Percentiles rank a stretch among this genome's conserved stretches.
phyloP scores from a whole-genome alignment of 1,140 invertebrate species.

The Drosophila kanapiae region DNA sequence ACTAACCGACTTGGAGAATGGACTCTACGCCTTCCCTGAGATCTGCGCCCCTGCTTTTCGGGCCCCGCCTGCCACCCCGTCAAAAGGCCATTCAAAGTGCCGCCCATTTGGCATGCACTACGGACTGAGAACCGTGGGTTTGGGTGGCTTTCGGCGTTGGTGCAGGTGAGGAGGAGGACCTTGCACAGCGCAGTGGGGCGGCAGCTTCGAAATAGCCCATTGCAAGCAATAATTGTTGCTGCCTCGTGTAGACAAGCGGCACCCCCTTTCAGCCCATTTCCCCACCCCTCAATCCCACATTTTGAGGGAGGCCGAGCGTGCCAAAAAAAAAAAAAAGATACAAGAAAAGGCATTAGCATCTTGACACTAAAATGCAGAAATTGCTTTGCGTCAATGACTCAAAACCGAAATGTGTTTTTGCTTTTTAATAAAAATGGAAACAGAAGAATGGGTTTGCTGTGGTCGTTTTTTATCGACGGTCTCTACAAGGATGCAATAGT shows the following conservation, averaged over 20 bases:
- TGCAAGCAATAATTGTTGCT: conserved; percentile 80
- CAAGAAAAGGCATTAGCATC: conserved; percentile 51
- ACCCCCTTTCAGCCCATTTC: not conserved
- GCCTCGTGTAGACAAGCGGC: conserved; percentile 42
- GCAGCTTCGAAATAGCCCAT: conserved; percentile 73
- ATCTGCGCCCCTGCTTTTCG: conserved; percentile 12
- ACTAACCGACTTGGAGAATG: conserved; percentile 37
- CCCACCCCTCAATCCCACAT: not conserved
- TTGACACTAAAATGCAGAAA: conserved; percentile 82
- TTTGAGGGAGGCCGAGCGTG: conserved; percentile 47
- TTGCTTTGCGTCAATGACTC: conserved; percentile 83
- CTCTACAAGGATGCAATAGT: not conserved
- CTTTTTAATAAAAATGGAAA: conserved; percentile 38
- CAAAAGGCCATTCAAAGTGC: conserved; percentile 49
- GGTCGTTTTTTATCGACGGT: not conserved
- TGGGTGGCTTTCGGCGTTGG: conserved; percentile 24
- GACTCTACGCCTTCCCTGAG: conserved; percentile 23
- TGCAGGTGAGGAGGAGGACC: conserved; percentile 41
- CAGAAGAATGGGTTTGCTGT: conserved; percentile 33
- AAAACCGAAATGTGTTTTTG: conserved; percentile 64
- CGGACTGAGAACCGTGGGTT: conserved; percentile 14
- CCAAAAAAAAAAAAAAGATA: conserved; percentile 50
- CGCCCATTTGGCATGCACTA: conserved; percentile 32
- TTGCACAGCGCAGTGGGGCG: conserved; percentile 28
- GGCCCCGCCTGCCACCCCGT: not conserved